Conservation (phyloP, 1,140 invertebrate species). For the Euborellia annulipes region DNA sequence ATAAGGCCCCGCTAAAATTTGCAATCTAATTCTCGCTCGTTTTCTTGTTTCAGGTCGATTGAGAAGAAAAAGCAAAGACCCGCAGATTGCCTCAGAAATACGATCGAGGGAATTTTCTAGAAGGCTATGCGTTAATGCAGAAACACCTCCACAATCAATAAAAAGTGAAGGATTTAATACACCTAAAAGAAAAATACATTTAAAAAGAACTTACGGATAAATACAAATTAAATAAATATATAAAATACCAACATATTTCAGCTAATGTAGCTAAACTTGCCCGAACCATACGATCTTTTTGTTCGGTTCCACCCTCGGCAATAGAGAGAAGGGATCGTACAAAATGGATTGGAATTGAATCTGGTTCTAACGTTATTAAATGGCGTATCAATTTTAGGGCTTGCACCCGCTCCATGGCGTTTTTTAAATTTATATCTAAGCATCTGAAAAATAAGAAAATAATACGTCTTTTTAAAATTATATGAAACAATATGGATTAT, state of each 20-base stretch:
- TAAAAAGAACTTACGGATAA: no score
- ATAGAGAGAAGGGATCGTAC: constrained; percentile 62
- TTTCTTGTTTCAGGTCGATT: constrained; percentile 68
- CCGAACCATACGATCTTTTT: constrained; percentile 61
- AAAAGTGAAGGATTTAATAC: constrained; percentile 67
- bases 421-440: constrained; percentile 66
- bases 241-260: constrained; percentile 54
- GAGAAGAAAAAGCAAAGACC: constrained; percentile 68
- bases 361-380: constrained; percentile 45
- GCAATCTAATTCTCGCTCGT: constrained; percentile 55
- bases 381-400: constrained; percentile 67
- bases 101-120: constrained; percentile 61
- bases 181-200: constrained; percentile 43
- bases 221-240: no score
- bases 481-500: no score
- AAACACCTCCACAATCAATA: constrained; percentile 67
- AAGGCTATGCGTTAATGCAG: constrained; percentile 64
- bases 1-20: constrained; percentile 75
- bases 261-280: constrained; percentile 70
- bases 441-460: constrained; percentile 31
- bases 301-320: constrained; percentile 52
- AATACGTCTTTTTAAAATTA: no score
- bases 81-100: constrained; percentile 71
- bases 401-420: constrained; percentile 79
- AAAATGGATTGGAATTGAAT: constrained; percentile 44